phyloP scores from a whole-genome alignment of 2,888 invertebrate genomes.

The Sminthurides aquaticus region DNA sequence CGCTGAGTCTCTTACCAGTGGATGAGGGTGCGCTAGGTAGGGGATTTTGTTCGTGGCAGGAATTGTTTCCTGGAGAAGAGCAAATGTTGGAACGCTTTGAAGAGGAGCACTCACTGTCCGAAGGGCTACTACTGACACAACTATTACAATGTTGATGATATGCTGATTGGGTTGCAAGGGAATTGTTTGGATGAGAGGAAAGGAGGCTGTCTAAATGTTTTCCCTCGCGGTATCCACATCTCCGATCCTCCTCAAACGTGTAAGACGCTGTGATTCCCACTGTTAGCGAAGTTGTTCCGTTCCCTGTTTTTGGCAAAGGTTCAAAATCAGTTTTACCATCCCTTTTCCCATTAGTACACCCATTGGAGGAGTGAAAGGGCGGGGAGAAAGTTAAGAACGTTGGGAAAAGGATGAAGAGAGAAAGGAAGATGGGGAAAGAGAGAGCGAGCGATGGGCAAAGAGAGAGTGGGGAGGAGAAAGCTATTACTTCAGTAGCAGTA shows the following conservation, averaged over 20 bases:
- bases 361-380: not conserved
- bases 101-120: slow-evolving; percentile 26
- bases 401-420: no score
- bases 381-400: not conserved
- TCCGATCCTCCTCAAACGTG: slow-evolving; percentile 38
- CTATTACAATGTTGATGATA: slow-evolving; percentile 11
- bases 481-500: no score
- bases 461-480: no score
- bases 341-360: no score
- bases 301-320: slow-evolving; percentile 16
- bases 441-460: no score
- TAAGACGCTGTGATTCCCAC: slow-evolving; percentile 40
- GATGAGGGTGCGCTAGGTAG: no score
- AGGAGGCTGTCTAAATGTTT: slow-evolving; percentile 3
- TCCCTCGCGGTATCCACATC: slow-evolving; percentile 22
- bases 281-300: slow-evolving; percentile 34
- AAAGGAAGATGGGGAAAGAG: no score
- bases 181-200: not conserved
- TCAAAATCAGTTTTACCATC: no score
- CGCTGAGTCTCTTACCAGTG: not conserved
- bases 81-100: slow-evolving; percentile 11
- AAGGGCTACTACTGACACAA: slow-evolving; percentile 25
- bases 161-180: slow-evolving; percentile 8
- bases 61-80: not conserved
- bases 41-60: not conserved